These are phyloP conservation scores for Brevipalpus yothersi DNA, from an alignment of 1,140 invertebrate species.

Conservation along the genomic window DNA sequence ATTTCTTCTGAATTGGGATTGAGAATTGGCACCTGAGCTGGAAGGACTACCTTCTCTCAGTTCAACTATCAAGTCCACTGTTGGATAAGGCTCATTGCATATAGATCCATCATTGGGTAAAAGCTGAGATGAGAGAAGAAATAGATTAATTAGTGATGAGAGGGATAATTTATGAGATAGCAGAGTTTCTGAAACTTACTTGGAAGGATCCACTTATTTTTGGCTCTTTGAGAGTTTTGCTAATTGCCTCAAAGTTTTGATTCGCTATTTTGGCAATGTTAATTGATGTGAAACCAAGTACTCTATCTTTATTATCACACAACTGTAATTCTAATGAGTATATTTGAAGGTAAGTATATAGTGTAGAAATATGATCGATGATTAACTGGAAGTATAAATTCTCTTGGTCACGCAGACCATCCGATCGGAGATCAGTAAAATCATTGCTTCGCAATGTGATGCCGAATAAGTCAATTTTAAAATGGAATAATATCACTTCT, in stretches of 20 bases:
- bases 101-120: conserved; percentile 4
- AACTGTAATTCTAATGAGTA: conserved; percentile 20
- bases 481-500: conserved; percentile 17
- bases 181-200: not conserved
- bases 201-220: not conserved
- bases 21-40: not conserved
- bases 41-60: not conserved
- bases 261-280: too few species aligned
- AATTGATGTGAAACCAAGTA: conserved; percentile 4
- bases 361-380: conserved; percentile 10
- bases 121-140: conserved; percentile 4
- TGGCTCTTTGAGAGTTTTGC: not conserved
- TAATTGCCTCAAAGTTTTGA: not conserved
- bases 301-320: not conserved
- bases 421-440: conserved; percentile 21
- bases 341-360: conserved; percentile 19
- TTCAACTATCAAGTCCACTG: not conserved
- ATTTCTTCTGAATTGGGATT: not conserved
- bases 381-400: conserved; percentile 21
- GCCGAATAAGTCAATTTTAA: conserved; percentile 24
- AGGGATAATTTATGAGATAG: not conserved
- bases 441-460: conserved; percentile 23
- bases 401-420: conserved; percentile 21
- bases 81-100: conserved; percentile 1
- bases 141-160: not conserved